phyloP scores from a whole-genome alignment of 64 coral and sea anemone genomes.

The Actinia tenebrosa region DNA sequence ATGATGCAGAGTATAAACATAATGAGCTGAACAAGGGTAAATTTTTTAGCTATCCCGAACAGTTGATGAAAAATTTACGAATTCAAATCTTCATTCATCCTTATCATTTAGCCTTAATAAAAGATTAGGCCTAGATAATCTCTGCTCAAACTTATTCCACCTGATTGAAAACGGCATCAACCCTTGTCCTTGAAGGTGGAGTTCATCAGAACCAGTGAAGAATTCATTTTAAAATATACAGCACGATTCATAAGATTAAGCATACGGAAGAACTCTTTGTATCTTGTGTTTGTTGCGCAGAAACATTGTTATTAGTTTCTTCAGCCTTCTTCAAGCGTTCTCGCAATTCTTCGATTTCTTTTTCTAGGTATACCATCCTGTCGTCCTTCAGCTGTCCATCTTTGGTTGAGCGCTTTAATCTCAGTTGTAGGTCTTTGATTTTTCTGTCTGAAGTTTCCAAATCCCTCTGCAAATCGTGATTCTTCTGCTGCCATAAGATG shows the following conservation, averaged over 20 bases:
- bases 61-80: too few species aligned
- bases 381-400: constrained; percentile 90
- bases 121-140: too few species aligned
- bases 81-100: too few species aligned
- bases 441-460: constrained; percentile 82
- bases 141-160: too few species aligned
- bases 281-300: not conserved
- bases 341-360: constrained; percentile 61
- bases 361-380: constrained; percentile 78
- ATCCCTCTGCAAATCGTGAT: constrained; percentile 70
- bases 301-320: not conserved
- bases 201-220: not conserved
- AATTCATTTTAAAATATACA: not conserved
- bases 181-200: not conserved
- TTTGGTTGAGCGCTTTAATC: constrained; percentile 84
- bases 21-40: too few species aligned
- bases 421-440: constrained; percentile 84
- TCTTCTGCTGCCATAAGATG: constrained; percentile 58
- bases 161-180: not conserved
- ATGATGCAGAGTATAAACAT: too few species aligned
- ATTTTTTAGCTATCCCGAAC: too few species aligned
- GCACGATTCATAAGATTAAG: not conserved
- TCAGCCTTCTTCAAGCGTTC: constrained; percentile 68
- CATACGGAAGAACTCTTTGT: not conserved
- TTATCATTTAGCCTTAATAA: too few species aligned